Base-by-base conservation (phyloP, 2,797 vertebrate genomes). In the Antennarius maculatus region DNA sequence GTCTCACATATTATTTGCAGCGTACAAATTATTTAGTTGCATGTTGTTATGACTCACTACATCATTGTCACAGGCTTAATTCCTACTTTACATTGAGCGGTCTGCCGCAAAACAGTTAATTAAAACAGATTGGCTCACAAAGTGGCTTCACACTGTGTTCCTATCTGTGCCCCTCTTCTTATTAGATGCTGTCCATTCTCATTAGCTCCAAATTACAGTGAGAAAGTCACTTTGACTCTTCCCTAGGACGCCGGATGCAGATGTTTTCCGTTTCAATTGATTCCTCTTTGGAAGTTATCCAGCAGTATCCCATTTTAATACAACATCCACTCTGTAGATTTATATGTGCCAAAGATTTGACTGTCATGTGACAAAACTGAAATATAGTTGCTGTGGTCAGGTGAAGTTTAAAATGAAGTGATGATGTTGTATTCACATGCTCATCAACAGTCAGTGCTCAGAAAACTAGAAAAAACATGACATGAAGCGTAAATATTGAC, bases 281-380 rank as follows among this genome's bases (percentile, higher is more conserved):
- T 55, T 47, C 66, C n/a, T n/a, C 17, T 27, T 28, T n/a, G 6
- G 18, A 23, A 18, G 9, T 29, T 45, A 39, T 50, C 31, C 57
- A 13, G 15, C 53, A 15, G 16, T 11, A 54, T 74, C 31, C 17
- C 28, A 54, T 46, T 74, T 28, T 14, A 28, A 57, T 46, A 71
- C 31, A 28, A 60, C 54, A 52, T 6, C 12, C 9, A 18, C 28
- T 16, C 34, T 42, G 39, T 31, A 47, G 56, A 67, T 53, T 59
- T 50, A n/a, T 14, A 39, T 17, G 81, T 86, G 78, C 82, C 80
- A 89, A 82, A 81, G 65, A 61, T 6, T 54, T 53, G 71, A 29
- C 13, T 34, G 58, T 61, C 58, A 28, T 7, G 6, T 53, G 52
- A 43, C 15, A 23, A 28, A 27, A 27, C 15, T n/a, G 41, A 47